Percentiles rank a stretch among this genome's conserved stretches.
These are phyloP conservation scores for Crossaster papposus DNA, from an alignment of 53 echinoderm and acorn worm species.

Conservation along the genomic window DNA sequence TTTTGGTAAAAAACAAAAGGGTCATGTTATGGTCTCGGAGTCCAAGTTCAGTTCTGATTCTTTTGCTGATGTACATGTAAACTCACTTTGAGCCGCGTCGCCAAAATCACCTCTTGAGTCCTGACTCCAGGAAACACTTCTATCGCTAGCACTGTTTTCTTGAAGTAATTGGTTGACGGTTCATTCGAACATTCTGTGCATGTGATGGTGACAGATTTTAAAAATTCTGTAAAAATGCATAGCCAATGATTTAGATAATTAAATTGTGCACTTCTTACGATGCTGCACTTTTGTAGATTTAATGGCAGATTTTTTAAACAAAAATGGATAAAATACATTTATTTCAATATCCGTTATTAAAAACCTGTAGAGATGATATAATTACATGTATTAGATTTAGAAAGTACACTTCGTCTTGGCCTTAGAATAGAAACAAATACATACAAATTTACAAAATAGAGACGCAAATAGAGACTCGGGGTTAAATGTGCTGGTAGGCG, in stretches of 20 bases:
- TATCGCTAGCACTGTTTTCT: too few species aligned
- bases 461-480: neutral
- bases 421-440: neutral
- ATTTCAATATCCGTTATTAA: conserved; percentile 3
- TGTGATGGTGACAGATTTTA: neutral
- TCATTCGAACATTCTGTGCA: neutral
- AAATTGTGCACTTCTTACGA: neutral
- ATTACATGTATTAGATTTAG: neutral
- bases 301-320: too few species aligned
- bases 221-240: neutral
- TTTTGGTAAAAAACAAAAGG: too few species aligned
- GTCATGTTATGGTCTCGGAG: too few species aligned
- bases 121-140: too few species aligned
- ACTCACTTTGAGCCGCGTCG: too few species aligned
- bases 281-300: too few species aligned
- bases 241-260: neutral
- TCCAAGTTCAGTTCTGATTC: too few species aligned
- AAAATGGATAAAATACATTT: neutral
- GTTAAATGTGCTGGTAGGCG: neutral
- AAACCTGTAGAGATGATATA: neutral
- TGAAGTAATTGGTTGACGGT: too few species aligned
- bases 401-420: neutral
- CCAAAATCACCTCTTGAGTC: too few species aligned
- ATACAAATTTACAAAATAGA: neutral
- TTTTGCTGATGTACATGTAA: too few species aligned